A percentile compares a stretch with the other conserved stretches of the same genome.
These are phyloP conservation scores for Cheilosia pagana DNA, from an alignment of 2,888 invertebrate genomes.

Conservation along the genomic window DNA sequence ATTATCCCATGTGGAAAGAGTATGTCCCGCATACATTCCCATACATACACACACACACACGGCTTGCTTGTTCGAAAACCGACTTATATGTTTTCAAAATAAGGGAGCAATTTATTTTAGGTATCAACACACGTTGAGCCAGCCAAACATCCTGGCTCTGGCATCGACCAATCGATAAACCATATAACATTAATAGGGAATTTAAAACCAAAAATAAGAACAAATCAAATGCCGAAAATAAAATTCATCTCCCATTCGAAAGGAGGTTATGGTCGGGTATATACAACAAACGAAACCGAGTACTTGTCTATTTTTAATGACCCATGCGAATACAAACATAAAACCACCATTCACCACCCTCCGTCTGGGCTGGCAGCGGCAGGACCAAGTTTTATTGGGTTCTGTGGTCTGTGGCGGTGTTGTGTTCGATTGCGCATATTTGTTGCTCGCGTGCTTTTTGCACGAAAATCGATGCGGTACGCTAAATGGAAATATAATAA, in stretches of 20 bases:
- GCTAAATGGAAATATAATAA: constrained; percentile 49
- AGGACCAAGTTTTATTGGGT: constrained; percentile 42
- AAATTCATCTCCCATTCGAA: constrained; percentile 34
- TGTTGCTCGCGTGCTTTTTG: constrained; percentile 28
- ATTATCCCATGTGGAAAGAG: constrained; percentile 4
- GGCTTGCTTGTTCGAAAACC: constrained; percentile 1
- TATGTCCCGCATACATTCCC: constrained; percentile 12
- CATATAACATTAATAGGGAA: constrained; percentile 38
- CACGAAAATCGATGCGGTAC: constrained; percentile 32
- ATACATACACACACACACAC: background rate
- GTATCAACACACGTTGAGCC: constrained; percentile 17
- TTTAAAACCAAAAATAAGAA: constrained; percentile 36
- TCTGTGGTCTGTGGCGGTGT: constrained; percentile 30
- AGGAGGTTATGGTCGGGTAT: constrained; percentile 17
- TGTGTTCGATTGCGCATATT: constrained; percentile 24
- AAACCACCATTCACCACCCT: constrained; percentile 16
- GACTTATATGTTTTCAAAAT: constrained; percentile 39
- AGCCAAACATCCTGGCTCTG: constrained; percentile 12
- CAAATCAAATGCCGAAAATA: constrained; percentile 34
- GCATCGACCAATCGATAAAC: constrained; percentile 44
- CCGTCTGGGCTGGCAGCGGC: constrained; percentile 1
- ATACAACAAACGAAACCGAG: constrained; percentile 5
- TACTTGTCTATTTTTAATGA: constrained; percentile 60
- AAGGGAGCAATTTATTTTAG: constrained; percentile 49
- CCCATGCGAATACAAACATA: constrained; percentile 19